Conservation (phyloP, 2,888 invertebrate species). For the Apodemia duryi region DNA sequence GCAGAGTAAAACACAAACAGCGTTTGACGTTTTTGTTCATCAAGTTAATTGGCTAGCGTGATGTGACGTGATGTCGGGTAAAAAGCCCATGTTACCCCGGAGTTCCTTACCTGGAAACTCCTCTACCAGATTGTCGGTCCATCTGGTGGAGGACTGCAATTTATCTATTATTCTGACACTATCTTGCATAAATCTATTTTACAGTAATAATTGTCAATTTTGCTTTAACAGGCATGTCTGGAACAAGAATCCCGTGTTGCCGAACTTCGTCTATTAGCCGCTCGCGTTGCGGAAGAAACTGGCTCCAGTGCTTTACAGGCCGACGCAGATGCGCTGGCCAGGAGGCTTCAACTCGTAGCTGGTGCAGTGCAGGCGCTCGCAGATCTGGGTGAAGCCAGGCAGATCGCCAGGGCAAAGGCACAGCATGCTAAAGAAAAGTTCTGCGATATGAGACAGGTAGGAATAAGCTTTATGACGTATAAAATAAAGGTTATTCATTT, state of each 20-base stretch:
- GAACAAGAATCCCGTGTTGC: constrained; percentile 86
- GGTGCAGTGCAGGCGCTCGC: constrained; percentile 86
- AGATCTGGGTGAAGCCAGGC: constrained; percentile 86
- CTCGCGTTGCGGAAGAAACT: constrained; percentile 88
- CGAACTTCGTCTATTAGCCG: constrained; percentile 86
- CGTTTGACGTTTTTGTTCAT: too few relatives aligned
- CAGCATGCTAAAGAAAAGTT: constrained; percentile 82
- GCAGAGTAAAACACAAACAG: background rate
- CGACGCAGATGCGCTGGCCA: constrained; percentile 87
- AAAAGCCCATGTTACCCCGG: too few relatives aligned
- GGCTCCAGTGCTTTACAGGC: constrained; percentile 86
- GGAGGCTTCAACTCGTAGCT: constrained; percentile 86
- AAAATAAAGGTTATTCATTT: too few relatives aligned
- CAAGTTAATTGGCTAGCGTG: too few relatives aligned
- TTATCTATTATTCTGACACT: background rate
- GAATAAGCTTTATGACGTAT: constrained; percentile 27
- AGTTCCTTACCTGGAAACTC: too few relatives aligned
- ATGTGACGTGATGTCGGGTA: too few relatives aligned
- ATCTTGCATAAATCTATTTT: background rate
- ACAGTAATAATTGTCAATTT: background rate
- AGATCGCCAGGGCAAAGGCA: constrained; percentile 76
- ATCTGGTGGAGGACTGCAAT: too few relatives aligned
- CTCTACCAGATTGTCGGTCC: too few relatives aligned
- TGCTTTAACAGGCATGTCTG: constrained; percentile 82
- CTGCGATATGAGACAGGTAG: constrained; percentile 87